phyloP scores from a whole-genome alignment of 2,113 vertebrate genomes.

The Passer domesticus region DNA sequence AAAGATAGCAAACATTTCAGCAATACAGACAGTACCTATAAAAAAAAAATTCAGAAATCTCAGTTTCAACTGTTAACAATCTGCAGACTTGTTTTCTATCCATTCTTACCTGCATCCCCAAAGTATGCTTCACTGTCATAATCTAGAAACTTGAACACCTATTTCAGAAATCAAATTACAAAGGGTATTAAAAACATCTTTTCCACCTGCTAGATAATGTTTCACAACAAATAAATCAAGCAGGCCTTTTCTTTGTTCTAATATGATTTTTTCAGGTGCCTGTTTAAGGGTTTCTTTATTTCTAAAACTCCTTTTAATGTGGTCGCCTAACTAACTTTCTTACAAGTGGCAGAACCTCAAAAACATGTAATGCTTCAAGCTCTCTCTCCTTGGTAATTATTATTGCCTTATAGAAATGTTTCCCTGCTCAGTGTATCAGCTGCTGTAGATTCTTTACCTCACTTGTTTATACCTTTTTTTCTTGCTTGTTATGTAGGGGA shows the following conservation, averaged over 20 bases:
- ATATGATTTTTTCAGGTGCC: background rate
- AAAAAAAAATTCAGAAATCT: background rate
- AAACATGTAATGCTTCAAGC: background rate
- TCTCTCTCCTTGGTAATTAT: background rate
- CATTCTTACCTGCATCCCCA: background rate
- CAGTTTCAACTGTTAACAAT: background rate
- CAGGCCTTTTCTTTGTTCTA: background rate
- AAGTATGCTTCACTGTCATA: background rate
- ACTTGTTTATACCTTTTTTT: background rate
- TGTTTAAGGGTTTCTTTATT: background rate
- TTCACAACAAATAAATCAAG: background rate
- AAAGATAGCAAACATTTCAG: background rate
- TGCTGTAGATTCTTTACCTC: background rate
- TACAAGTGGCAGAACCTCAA: background rate
- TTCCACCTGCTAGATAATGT: background rate
- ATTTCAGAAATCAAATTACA: background rate
- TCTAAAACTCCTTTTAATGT: background rate
- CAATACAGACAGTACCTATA: background rate
- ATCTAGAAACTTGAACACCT: background rate
- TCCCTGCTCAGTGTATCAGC: background rate
- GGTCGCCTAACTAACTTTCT: background rate
- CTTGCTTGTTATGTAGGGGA: accelerated
- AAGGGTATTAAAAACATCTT: background rate
- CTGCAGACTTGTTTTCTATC: background rate
- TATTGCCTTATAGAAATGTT: background rate